These are phyloP conservation scores for Furcifer pardalis DNA, from an alignment of 2,797 vertebrate genomes.

Conservation along the genomic window DNA sequence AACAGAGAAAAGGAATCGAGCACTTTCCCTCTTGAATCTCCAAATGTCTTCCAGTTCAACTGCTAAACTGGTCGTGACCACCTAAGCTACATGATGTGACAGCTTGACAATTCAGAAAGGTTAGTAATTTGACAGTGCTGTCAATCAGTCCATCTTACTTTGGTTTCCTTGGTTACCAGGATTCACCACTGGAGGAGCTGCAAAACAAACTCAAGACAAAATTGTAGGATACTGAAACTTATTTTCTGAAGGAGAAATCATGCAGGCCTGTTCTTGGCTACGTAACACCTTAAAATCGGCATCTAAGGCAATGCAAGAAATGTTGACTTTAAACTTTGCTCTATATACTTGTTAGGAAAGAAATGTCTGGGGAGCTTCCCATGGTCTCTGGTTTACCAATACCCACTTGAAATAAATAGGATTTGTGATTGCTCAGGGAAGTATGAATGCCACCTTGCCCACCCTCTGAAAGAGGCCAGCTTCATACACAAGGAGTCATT, in stretches of 20 bases:
- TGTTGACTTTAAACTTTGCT: no score
- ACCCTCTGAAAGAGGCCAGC: no score
- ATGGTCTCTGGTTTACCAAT: no score
- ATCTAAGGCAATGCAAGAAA: no score
- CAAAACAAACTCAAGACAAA: slow-evolving; percentile 23
- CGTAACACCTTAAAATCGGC: no score
- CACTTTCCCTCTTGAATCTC: not conserved
- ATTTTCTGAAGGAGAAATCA: not conserved
- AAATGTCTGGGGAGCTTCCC: no score
- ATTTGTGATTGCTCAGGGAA: no score
- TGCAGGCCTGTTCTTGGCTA: no score
- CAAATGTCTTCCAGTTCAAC: slow-evolving; percentile 20
- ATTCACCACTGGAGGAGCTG: not conserved
- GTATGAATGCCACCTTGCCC: no score
- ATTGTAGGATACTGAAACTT: not conserved
- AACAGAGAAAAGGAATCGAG: not conserved
- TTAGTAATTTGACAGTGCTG: slow-evolving; percentile 12
- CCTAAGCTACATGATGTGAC: slow-evolving; percentile 23
- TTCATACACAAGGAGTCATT: no score
- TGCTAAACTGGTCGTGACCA: not conserved
- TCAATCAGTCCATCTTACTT: slow-evolving; percentile 12
- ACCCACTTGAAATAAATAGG: no score
- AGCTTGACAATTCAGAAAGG: not conserved
- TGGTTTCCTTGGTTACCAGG: not conserved
- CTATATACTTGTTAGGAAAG: no score